These are phyloP conservation scores for Drosophila mayri DNA, from an alignment of 1,140 invertebrate species.

Conservation along the genomic window DNA sequence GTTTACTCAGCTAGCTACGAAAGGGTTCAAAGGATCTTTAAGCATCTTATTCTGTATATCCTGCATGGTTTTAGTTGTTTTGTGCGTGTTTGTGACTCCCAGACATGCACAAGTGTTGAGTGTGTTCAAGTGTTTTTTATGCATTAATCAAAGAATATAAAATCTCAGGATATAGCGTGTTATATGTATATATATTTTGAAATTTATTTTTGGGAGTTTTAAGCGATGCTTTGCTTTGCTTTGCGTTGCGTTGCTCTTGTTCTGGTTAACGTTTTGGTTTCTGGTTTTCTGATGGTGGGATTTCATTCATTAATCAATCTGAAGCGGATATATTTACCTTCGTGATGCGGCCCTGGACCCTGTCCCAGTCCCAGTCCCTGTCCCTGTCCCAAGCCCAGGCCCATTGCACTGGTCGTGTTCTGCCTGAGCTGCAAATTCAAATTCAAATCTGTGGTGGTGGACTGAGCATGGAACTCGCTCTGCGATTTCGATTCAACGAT, in stretches of 20 bases:
- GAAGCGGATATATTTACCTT: conserved; percentile 71
- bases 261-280: conserved; percentile 11
- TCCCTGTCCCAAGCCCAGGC: conserved; percentile 21
- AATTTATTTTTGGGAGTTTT: conserved; percentile 6
- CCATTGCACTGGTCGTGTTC: conserved; percentile 57
- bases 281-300: conserved; percentile 12
- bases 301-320: neutral
- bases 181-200: neutral
- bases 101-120: conserved; percentile 3
- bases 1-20: neutral
- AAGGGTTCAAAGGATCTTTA: neutral
- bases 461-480: conserved; percentile 66
- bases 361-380: conserved; percentile 22
- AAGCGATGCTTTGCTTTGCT: conserved; percentile 43
- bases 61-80: neutral
- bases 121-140: neutral
- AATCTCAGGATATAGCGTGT: neutral
- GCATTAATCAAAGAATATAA: neutral
- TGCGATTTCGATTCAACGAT: conserved; percentile 59
- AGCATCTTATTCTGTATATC: neutral
- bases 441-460: conserved; percentile 81
- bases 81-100: conserved; percentile 6
- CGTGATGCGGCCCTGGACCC: conserved; percentile 47
- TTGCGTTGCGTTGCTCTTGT: conserved; percentile 41
- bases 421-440: conserved; percentile 81